phyloP scores from a whole-genome alignment of 2,888 invertebrate species.

The Tetramorium bicarinatum region DNA sequence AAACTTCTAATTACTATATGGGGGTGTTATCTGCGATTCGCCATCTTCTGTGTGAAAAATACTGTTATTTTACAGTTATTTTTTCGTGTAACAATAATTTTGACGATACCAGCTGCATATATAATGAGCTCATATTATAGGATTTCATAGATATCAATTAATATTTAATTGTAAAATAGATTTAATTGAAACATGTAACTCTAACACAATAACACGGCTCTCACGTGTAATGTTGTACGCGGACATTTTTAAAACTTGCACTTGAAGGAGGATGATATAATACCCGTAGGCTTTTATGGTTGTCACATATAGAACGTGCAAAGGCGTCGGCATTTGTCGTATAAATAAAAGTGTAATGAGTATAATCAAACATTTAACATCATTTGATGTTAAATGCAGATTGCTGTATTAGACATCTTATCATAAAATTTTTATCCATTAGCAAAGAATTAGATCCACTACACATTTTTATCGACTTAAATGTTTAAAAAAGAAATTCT shows the following conservation, averaged over 20 bases:
- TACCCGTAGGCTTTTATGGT: neutral
- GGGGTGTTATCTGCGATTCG: conserved; percentile 13
- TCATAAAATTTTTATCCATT: neutral
- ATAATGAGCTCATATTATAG: neutral
- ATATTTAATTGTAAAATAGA: neutral
- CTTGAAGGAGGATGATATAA: conserved; percentile 28
- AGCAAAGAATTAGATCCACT: neutral
- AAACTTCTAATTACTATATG: conserved; percentile 28
- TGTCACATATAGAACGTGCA: neutral
- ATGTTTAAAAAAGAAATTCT: neutral
- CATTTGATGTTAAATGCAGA: neutral
- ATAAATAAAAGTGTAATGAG: neutral
- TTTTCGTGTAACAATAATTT: neutral
- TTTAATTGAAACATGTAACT: neutral
- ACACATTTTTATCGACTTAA: neutral
- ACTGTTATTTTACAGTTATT: conserved; percentile 27
- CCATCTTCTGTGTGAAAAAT: neutral
- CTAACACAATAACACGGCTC: neutral
- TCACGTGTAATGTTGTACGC: neutral
- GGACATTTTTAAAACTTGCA: conserved; percentile 10
- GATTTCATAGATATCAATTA: neutral
- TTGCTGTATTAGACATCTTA: neutral
- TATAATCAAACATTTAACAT: neutral
- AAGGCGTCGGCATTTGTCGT: neutral
- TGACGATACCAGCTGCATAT: neutral